phyloP scores from a whole-genome alignment of 30 jellyfish, hydroid and myxozoan species.

The Chrysaora quinquecirrha region DNA sequence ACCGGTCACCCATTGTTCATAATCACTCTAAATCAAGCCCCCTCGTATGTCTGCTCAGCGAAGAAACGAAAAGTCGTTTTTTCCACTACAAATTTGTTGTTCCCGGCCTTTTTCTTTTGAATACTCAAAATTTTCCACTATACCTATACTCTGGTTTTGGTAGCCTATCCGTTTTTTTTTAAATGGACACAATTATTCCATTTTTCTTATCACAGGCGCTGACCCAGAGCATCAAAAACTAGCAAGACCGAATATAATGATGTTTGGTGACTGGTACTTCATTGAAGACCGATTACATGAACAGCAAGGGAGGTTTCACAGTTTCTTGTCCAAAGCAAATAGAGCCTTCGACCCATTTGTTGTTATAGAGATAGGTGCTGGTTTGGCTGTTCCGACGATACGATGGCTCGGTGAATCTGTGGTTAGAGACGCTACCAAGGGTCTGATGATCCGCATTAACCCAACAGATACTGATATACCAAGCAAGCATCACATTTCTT shows the following conservation, averaged over 20 bases:
- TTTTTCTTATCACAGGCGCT: slow-evolving; percentile 39
- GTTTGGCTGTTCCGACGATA: slow-evolving; percentile 76
- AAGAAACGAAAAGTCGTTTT: no score
- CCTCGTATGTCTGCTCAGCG: no score
- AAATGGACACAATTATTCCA: no score
- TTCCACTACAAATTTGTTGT: no score
- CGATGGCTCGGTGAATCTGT: slow-evolving; percentile 66
- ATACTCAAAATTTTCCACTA: no score
- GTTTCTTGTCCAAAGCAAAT: not conserved
- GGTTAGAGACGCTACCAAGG: slow-evolving; percentile 11
- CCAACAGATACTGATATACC: slow-evolving; percentile 81
- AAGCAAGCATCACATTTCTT: slow-evolving; percentile 19
- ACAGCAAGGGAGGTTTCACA: slow-evolving; percentile 38
- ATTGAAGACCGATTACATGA: slow-evolving; percentile 38
- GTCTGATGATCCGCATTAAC: slow-evolving; percentile 63
- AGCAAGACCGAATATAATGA: slow-evolving; percentile 74
- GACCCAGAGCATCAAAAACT: slow-evolving; percentile 35
- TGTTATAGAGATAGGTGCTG: slow-evolving; percentile 89
- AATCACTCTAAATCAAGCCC: no score
- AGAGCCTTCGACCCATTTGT: slow-evolving; percentile 21
- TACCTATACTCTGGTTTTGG: no score
- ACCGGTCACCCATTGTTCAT: no score
- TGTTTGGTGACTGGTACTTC: slow-evolving; percentile 76
- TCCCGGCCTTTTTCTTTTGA: no score
- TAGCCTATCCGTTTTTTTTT: no score